phyloP scores from a whole-genome alignment of 2,113 vertebrate genomes.

The Agelaius phoeniceus region DNA sequence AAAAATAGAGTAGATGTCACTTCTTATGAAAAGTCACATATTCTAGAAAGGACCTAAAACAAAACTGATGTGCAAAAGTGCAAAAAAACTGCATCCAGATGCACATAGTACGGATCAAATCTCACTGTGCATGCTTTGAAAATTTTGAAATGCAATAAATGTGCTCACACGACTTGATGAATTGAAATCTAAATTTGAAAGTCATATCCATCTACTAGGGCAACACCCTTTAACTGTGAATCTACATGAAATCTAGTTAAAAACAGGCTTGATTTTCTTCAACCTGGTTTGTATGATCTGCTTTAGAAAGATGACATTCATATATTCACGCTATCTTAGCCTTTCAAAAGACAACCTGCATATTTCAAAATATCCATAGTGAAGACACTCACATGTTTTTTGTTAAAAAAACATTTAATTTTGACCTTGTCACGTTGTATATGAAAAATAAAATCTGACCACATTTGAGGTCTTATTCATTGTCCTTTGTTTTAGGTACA shows the following conservation, averaged over 20 bases:
- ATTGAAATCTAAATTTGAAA: background rate
- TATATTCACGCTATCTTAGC: background rate
- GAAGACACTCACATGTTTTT: background rate
- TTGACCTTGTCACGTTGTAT: background rate
- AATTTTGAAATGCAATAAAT: background rate
- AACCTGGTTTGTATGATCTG: background rate
- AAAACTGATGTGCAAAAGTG: background rate
- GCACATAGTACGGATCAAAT: background rate
- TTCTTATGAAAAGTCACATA: background rate
- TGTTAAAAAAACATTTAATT: background rate
- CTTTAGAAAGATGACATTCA: background rate
- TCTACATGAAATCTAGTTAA: background rate
- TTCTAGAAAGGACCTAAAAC: background rate
- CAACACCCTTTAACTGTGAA: background rate
- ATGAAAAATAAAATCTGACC: background rate
- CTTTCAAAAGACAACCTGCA: background rate
- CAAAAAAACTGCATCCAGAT: background rate
- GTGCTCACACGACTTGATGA: background rate
- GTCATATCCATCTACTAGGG: background rate
- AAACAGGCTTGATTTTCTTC: background rate
- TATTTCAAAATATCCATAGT: background rate
- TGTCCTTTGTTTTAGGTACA: background rate
- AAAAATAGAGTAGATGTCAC: background rate
- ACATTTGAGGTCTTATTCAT: background rate
- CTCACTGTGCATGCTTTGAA: background rate